Evolutionary conservation across 2,888 invertebrate species (phyloP), one percentile per base, ranked within the genome.

Genomic region (Eudasyphora cyanicolor): DNA sequence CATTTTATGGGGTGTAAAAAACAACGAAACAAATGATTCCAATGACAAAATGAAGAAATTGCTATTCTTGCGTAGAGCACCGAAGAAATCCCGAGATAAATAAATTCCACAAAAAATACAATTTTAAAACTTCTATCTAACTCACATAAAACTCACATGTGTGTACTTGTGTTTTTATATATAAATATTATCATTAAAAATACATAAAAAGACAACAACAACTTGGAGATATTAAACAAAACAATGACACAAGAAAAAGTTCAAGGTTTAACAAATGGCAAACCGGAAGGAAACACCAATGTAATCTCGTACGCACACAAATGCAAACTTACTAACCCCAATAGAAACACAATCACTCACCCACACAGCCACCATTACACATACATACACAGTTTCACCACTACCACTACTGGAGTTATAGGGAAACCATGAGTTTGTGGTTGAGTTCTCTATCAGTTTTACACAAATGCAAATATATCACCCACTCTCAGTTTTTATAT

Each of bases 311-410:
- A 79, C n/a, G 51, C 35, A 74, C 35, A 38, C 24, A 49, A 17
- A 29, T 19, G 14, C 57, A 70, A 10, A 71, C 67, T 69, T 24
- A 74, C 57, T n/a, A 60, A 73, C 19, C 12, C 2, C 14, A 64
- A 51, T 14, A 7, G n/a, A 51, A 42, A 74, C 57, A 54, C 54
- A 77, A 60, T 67, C 57, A 62, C 32, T 62, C 57, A 76, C 38
- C 62, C 17, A 62, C 27, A n/a, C 57, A 62, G 21, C 49, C 57
- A 76, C 38, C 62, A 10, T 51, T 24, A n/a, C 21, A 24, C 38
- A 71, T 45, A 24, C 38, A 27, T 14, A 42, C 24, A 70, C 21
- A 8, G 5, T 6, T 24, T 2, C 27, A 45, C 45, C 45, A n/a
- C 45, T n/a, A n/a, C n/a, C 14, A 45, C 6, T 45, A n/a, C 45